Percentiles rank a stretch among this genome's conserved stretches.
Conservation (phyloP, 2,888 invertebrate species). For the Pristionchus japonicus region DNA sequence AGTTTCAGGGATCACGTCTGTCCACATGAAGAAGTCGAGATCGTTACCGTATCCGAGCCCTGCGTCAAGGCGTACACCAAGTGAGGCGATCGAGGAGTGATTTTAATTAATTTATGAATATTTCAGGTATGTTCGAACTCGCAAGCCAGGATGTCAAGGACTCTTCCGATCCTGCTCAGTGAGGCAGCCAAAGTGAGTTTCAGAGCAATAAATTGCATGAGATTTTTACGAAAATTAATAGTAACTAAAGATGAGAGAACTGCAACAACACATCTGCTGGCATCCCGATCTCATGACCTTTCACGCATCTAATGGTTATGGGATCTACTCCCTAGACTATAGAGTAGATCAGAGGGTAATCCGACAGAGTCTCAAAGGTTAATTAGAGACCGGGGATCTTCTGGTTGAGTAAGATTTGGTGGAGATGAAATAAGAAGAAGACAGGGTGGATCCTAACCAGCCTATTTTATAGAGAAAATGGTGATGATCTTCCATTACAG, state of each 20-base stretch:
- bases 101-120: not conserved
- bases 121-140: constrained; percentile 77
- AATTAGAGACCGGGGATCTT: not conserved
- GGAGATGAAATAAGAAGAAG: not conserved
- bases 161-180: constrained; percentile 77
- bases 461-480: not conserved
- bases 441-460: too few relatives aligned
- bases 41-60: constrained; percentile 77
- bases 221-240: too few relatives aligned
- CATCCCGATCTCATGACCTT: constrained; percentile 1
- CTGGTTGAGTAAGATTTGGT: not conserved
- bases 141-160: constrained; percentile 78
- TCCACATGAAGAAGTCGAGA: constrained; percentile 77
- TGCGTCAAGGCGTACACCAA: constrained; percentile 78
- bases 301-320: constrained; percentile 17
- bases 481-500: constrained; percentile 72
- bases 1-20: constrained; percentile 78
- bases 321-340: not conserved
- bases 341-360: constrained; percentile 30
- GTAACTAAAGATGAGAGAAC: too few relatives aligned
- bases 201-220: too few relatives aligned
- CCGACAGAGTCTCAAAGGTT: not conserved
- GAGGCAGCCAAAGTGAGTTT: constrained; percentile 76
- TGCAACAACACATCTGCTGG: not conserved
- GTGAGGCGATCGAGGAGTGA: constrained; percentile 49